Evolutionary conservation across 2,888 invertebrate species (phyloP), one percentile per base, ranked within the genome.

Genomic region (Junonia oenone): DNA sequence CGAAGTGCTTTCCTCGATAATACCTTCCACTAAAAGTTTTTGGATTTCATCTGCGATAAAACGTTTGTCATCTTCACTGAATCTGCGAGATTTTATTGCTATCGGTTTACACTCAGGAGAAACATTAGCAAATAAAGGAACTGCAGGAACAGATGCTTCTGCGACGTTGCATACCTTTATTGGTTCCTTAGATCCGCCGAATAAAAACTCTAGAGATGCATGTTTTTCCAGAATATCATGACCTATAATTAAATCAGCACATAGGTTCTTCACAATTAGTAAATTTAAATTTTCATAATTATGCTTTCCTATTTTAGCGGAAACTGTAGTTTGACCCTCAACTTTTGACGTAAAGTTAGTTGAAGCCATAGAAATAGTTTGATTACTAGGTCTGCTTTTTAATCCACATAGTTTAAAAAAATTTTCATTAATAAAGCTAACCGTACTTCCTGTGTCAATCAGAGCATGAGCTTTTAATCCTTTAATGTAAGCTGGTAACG

Each of bases 1-100:
- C 14, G 62, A 62, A 13, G 22, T 35, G 37, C 62, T 62, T 8
- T 33, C 29, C 35, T 57, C 57, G 26, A 57, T 53, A 3, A 57
- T 14, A 1, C 45, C 45, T 2, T 49, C 45, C 13, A 27, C 45
- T 31, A 53, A 14, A 29, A 57, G 49, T 4, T 53, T 57, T 31
- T 11, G 9, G 11, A 52, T 38, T 37, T 52, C 56, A 1, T 29
- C 11, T 19, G 27, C 19, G 15, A 56, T 56, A 51, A 56, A 56
- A 38, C 40, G 19, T 22, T 33, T 35, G 22, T 55, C 55, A n/a
- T 49, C 45, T 31, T 51, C n/a, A n/a, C 11, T 47, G 26, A 46
- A 27, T 13, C 47, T n/a, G 47, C 56, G 9, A 13, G 51, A 56
- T n/a, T 43, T 37, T 13, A 51, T 48, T 13, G 56, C 55, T n/a